Evolutionary conservation across 2,888 invertebrate genomes (phyloP).

Genomic region (Orthosia incerta): DNA sequence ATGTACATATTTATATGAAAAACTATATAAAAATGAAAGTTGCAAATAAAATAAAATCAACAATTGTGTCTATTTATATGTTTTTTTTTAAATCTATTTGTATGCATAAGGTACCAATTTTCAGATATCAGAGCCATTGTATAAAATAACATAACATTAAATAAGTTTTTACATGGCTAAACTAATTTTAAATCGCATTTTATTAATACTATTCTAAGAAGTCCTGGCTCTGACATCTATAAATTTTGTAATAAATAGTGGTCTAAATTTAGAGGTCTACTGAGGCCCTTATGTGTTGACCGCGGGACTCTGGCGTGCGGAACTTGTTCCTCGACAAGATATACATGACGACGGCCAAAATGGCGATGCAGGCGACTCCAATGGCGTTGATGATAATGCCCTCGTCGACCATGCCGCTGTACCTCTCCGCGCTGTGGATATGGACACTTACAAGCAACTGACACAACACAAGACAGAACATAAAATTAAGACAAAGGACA

Average conservation of each 20-base stretch:
- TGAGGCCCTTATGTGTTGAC: constrained; percentile 89
- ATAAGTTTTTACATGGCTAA: constrained; percentile 52
- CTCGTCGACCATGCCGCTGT: constrained; percentile 92
- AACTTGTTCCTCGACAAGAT: constrained; percentile 92
- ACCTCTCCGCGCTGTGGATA: constrained; percentile 89
- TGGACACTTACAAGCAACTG: constrained; percentile 78
- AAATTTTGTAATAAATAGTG: constrained; percentile 31
- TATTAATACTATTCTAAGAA: constrained; percentile 39
- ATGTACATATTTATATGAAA: constrained; percentile 47
- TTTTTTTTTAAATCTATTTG: constrained; percentile 39
- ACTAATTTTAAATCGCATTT: constrained; percentile 48
- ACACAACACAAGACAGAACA: constrained; percentile 66
- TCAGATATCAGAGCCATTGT: constrained; percentile 46
- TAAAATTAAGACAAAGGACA: constrained; percentile 38
- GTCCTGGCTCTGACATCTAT: constrained; percentile 52
- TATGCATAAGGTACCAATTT: constrained; percentile 5
- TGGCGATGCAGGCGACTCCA: constrained; percentile 92
- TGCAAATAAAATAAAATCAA: constrained; percentile 39
- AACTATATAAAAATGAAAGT: constrained; percentile 57
- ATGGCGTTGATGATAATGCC: constrained; percentile 93
- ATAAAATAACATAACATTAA: constrained; percentile 38
- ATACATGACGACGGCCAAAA: constrained; percentile 92
- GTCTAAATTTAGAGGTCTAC: constrained; percentile 89
- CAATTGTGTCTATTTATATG: constrained; percentile 6
- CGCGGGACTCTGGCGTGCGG: constrained; percentile 83